These are phyloP conservation scores for Sebastes matsubarae DNA, from an alignment of 2,797 vertebrate genomes.

Conservation along the genomic window DNA sequence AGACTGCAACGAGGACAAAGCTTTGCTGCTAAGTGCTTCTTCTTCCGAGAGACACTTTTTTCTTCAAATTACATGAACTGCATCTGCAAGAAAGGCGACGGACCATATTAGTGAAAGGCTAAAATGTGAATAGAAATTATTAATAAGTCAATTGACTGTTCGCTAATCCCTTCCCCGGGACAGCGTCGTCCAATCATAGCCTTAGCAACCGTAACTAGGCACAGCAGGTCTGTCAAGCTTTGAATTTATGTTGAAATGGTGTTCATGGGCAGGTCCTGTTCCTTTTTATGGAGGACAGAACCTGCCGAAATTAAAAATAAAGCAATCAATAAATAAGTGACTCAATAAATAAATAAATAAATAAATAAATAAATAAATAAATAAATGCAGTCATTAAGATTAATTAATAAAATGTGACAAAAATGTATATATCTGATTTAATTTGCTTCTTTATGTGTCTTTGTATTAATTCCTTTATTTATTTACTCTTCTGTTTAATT, in stretches of 20 bases:
- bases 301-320: too few relatives aligned
- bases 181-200: background rate
- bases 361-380: too few relatives aligned
- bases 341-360: too few relatives aligned
- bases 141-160: background rate
- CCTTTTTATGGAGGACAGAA: background rate
- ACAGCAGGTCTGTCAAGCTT: background rate
- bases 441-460: too few relatives aligned
- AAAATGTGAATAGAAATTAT: background rate
- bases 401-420: too few relatives aligned
- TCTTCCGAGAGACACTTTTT: constrained; percentile 85
- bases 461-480: too few relatives aligned
- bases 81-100: constrained; percentile 85
- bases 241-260: background rate
- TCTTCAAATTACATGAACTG: constrained; percentile 97
- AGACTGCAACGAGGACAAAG: constrained; percentile 88
- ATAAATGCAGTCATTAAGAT: too few relatives aligned
- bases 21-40: constrained; percentile 87
- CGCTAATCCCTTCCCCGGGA: background rate
- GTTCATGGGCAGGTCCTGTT: background rate
- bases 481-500: too few relatives aligned
- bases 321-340: too few relatives aligned
- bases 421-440: too few relatives aligned
- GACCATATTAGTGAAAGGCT: background rate
- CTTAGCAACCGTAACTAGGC: background rate